Evolutionary conservation across 2,113 vertebrate species (phyloP), one percentile per base, ranked within the genome.

Genomic region (Atlantisia rogersi): DNA sequence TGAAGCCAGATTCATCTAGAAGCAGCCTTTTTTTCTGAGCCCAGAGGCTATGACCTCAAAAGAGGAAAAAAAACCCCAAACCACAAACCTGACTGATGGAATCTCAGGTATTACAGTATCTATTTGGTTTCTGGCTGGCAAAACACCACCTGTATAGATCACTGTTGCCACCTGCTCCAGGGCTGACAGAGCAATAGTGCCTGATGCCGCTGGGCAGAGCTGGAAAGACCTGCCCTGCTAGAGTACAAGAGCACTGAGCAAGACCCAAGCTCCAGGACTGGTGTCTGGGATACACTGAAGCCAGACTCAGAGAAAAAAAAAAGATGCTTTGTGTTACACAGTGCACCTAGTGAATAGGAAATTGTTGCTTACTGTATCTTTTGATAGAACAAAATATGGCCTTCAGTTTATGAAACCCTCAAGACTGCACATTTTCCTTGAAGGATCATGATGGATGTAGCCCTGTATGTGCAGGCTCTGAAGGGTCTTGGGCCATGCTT

Each of bases 111-210:
- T 37, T 46, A 2, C 26, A 10, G 1, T 5, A 18, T 4, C 18
- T 15, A 15, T 37, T 53, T 48, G 29, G 9, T 28, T 28, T 42
- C 17, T 35, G 59, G 5, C 59, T 42, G 29, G 25, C 6, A 21
- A 9, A 40, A 19, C 40, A 28, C 10, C 14, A 2, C 26, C 19
- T 31, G 52, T 19, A 3, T 7, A 5, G 10, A 20, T n/a, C 15
- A 2, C 28, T 16, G 0, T 6, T 20, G 19, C 40, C 10, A 0
- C 14, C 14, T 16, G 31, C 40, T 21, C 28, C 13, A 73, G 11
- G 19, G 16, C 11, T 0, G 2, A 8, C 40, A 8, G 50, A 22
- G 15, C 25, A 25, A 0, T 10, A 5, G 39, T 0, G 0, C 58
- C 40, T 8, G 15, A 3, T n/a, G 67, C 44, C 5, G 0, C 44